phyloP scores from a whole-genome alignment of 2,888 invertebrate genomes.

The Lasioglossum lativentre region DNA sequence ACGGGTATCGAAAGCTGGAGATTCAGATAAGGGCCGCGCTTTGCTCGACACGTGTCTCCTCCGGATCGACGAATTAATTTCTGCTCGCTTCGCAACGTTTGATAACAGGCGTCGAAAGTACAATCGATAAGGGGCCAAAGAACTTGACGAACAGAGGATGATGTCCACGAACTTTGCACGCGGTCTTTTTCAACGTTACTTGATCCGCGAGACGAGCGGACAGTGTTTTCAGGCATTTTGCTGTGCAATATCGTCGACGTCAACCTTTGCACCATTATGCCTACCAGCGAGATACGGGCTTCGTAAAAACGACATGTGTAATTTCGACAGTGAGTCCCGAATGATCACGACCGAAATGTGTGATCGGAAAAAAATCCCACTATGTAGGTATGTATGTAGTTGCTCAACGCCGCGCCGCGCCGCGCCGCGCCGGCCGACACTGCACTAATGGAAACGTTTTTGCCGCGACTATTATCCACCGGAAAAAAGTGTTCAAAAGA shows the following conservation, averaged over 20 bases:
- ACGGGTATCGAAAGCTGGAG: constrained; percentile 5
- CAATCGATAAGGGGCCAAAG: constrained; percentile 24
- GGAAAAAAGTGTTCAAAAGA: not conserved
- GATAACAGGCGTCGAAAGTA: constrained; percentile 30
- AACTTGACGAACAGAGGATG: not conserved
- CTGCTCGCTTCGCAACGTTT: not conserved
- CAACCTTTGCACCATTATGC: constrained; percentile 31
- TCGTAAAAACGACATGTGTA: not conserved
- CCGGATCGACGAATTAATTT: not conserved
- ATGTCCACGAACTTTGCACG: constrained; percentile 38
- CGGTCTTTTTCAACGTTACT: not conserved
- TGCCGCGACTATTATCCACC: not conserved
- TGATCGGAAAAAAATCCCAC: not conserved
- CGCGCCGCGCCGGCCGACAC: too few relatives aligned
- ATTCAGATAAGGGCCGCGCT: not conserved
- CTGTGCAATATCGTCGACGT: constrained; percentile 1
- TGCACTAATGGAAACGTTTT: not conserved
- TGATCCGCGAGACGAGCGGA: not conserved
- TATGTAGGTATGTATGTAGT: too few relatives aligned
- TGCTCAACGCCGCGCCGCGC: not conserved
- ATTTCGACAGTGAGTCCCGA: not conserved
- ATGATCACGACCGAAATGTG: constrained; percentile 14
- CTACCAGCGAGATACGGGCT: not conserved
- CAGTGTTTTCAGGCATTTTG: too few relatives aligned
- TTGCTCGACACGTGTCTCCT: not conserved